Base-by-base conservation (phyloP, 2,888 invertebrate species). In the Drosophila prolongata region DNA sequence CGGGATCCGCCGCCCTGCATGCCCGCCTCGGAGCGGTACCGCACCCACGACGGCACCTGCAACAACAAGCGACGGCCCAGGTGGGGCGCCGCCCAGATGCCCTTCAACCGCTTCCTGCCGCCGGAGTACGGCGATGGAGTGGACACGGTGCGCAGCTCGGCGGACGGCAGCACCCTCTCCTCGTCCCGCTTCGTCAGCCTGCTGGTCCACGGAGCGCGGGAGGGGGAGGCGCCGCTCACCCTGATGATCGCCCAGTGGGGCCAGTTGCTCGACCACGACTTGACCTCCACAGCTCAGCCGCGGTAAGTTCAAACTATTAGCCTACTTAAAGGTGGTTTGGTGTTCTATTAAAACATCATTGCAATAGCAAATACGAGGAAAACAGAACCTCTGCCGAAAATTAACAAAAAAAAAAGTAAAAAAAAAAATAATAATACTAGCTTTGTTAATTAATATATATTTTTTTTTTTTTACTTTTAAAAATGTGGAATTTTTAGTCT, bases 191-290 rank as follows among this genome's bases (percentile, higher is more conserved):
- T 94, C 68, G 94, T 98, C 76, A 96, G 97, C 89, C 93, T 95
- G 10, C 89, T 93, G 3, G 94, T 96, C 53, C 96, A 96, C 90
- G 93, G 94, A 19, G 93, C 94, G n/a, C 93, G 93, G 74, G 94
- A 95, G 80, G 93, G 93, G 0, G 95, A 95, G 76, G 94, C 95
- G 6, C 93, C 94, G 0, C 93, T 97, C 9, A 96, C 96, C 0
- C 95, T 96, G 77, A 95, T 96, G 94, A 94, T 97, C 67, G 97
- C 97, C 94, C 97, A 98, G 90, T 97, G 97, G 96, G 98, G 98
- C 0, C 98, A 98, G 92, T 95, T 98, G 80, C 89, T 98, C 65
- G 98, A 98, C 90, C 98, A 98, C 87, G 98, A 98, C 90, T 93
- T 98, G 75, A 97, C 96, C 43, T 95, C 96, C 0, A 95, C 96